These are phyloP conservation scores for Cheilosia pagana DNA, from an alignment of 2,888 invertebrate genomes.

Conservation along the genomic window DNA sequence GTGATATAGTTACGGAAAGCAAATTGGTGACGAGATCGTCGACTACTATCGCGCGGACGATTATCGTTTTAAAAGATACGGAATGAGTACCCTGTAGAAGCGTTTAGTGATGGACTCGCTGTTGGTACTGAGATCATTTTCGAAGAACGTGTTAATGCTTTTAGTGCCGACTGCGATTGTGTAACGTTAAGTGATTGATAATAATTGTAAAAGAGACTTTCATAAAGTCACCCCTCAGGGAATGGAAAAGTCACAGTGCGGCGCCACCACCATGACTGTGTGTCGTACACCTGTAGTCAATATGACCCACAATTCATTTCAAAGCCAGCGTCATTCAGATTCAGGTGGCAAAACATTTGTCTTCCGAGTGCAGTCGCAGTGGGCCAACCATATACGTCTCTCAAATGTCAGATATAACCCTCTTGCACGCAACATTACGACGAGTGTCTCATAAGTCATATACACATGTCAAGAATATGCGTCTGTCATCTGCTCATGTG, in stretches of 20 bases:
- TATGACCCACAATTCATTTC: neutral
- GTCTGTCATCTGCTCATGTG: conserved; percentile 16
- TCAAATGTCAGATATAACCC: conserved; percentile 6
- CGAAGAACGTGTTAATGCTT: too few species aligned
- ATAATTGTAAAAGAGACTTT: conserved; percentile 53
- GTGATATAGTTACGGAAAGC: too few species aligned
- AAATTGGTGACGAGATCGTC: too few species aligned
- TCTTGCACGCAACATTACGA: conserved; percentile 13
- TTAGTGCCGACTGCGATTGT: too few species aligned
- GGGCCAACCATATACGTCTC: neutral
- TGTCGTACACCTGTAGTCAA: neutral
- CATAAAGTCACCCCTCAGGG: conserved; percentile 33
- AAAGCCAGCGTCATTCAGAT: neutral
- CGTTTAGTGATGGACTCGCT: too few species aligned
- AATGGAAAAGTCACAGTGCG: neutral
- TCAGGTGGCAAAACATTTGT: too few species aligned
- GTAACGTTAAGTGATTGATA: conserved; percentile 37
- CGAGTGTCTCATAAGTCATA: conserved; percentile 11
- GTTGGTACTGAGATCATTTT: too few species aligned
- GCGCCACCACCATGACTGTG: conserved; percentile 1
- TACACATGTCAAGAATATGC: conserved; percentile 23
- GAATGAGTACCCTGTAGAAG: too few species aligned
- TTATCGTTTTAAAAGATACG: too few species aligned
- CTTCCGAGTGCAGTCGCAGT: neutral
- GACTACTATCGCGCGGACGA: too few species aligned